These are phyloP conservation scores for Pachycephus smyrnensis DNA, from an alignment of 2,888 invertebrate genomes.

Conservation along the genomic window DNA sequence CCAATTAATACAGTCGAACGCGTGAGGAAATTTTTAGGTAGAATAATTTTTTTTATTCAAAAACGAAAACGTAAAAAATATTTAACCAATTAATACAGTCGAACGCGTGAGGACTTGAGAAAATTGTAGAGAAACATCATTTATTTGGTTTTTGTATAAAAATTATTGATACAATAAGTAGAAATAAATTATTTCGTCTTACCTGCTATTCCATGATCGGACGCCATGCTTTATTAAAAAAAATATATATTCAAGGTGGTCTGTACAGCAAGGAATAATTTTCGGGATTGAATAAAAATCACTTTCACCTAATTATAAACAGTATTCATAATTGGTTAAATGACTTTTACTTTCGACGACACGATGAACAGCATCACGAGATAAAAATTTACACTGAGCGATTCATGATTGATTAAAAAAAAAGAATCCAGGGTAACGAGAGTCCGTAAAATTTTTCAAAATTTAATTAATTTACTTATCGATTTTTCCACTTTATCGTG, in stretches of 20 bases:
- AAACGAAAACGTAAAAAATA: too few species aligned
- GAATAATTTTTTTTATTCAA: too few species aligned
- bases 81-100: too few species aligned
- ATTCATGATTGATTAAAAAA: background rate
- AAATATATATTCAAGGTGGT: too few species aligned
- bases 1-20: too few species aligned
- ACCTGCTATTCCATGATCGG: conserved; percentile 17
- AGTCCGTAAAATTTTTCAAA: background rate
- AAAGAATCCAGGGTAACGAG: too few species aligned
- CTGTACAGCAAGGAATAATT: background rate
- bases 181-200: background rate
- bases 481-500: background rate
- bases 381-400: background rate
- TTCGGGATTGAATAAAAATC: background rate
- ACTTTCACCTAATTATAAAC: background rate
- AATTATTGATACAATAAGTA: background rate
- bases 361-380: background rate
- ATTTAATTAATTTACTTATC: background rate
- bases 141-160: background rate
- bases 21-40: too few species aligned
- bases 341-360: background rate
- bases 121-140: too few species aligned
- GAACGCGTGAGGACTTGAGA: too few species aligned
- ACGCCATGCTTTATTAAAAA: background rate
- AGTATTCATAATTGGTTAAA: background rate